Evolutionary conservation across 2,797 vertebrate genomes (phyloP), one percentile per base, ranked within the genome.

Genomic region (Hybognathus amarus): DNA sequence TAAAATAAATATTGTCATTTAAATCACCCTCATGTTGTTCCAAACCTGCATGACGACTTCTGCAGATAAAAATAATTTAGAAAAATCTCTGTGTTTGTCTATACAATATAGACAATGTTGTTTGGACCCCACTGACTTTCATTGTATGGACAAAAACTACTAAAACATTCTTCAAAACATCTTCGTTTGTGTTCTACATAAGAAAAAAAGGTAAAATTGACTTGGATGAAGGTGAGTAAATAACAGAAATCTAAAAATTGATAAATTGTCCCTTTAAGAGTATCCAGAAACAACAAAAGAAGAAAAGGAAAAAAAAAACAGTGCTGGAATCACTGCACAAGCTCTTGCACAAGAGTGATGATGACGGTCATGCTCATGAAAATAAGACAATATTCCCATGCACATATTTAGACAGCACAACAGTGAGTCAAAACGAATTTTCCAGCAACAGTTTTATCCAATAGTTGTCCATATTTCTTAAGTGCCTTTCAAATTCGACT

Each of bases 371-470:
- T 4, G 69, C 22, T 64, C 2, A 6, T 73, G 27, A 40, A 38
- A 74, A 52, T 18, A 74, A 52, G 20, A 73, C 20, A 2, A 50
- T 63, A 74, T 45, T 69, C 24, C 56, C 30, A 64, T 22, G 20
- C 3, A 64, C 33, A 40, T 24, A 69, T 36, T 40, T 24, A 80
- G 20, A 82, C 54, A 27, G 11, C 66, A 38, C 22, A 56, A 50
- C 38, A 61, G 61, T 27, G 77, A 54, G 47, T 69, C 13, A 12
- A 5, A 47, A 24, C 30, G 11, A 15, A 50, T 40, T 67, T 71
- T 66, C 66, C 68, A 68, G 66, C 73, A 63, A 71, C 20, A 38
- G 3, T 15, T 67, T 84, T 79, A 79, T 85, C 61, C 78, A 68
- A 12, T 27, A 64, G 69, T 22, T 68, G 54, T 47, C 71, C 42